A percentile compares a stretch with the other conserved stretches of the same genome.
Evolutionary conservation across 2,113 vertebrate species (phyloP).

Genomic region (Paramormyrops kingsleyae): DNA sequence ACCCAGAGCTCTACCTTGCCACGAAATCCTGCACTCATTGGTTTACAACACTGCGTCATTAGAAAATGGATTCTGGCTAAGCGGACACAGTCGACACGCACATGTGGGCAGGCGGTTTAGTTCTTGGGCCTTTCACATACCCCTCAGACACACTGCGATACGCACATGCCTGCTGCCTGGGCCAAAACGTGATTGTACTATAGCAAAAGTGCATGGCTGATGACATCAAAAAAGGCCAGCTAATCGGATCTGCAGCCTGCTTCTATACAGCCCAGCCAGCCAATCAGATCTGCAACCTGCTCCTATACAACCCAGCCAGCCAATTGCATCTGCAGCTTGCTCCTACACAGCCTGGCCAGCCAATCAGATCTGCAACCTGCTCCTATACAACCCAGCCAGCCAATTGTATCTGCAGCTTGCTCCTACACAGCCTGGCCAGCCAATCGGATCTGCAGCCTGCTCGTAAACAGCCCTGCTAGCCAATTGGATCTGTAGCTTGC

Average conservation of each 20-base stretch:
- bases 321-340: slow-evolving; percentile 23
- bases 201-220: slow-evolving; percentile 13
- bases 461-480: background rate
- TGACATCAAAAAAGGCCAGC: slow-evolving; percentile 21
- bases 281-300: slow-evolving; percentile 14
- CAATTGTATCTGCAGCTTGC: slow-evolving; percentile 23
- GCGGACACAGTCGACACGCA: background rate
- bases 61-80: background rate
- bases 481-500: slow-evolving; percentile 24
- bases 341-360: background rate
- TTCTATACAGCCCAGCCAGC: background rate
- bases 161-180: background rate
- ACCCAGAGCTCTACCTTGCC: slow-evolving; percentile 12
- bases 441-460: slow-evolving; percentile 26
- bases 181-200: background rate
- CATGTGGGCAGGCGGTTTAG: background rate
- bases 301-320: background rate
- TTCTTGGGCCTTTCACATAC: background rate
- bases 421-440: background rate
- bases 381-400: background rate
- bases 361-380: slow-evolving; percentile 14
- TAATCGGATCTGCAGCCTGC: slow-evolving; percentile 19
- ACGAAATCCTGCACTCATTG: background rate
- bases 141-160: background rate
- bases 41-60: background rate